Evolutionary conservation across 1,140 invertebrate species (phyloP), one percentile per base, ranked within the genome.

Genomic region (Drosophila tsacasi): DNA sequence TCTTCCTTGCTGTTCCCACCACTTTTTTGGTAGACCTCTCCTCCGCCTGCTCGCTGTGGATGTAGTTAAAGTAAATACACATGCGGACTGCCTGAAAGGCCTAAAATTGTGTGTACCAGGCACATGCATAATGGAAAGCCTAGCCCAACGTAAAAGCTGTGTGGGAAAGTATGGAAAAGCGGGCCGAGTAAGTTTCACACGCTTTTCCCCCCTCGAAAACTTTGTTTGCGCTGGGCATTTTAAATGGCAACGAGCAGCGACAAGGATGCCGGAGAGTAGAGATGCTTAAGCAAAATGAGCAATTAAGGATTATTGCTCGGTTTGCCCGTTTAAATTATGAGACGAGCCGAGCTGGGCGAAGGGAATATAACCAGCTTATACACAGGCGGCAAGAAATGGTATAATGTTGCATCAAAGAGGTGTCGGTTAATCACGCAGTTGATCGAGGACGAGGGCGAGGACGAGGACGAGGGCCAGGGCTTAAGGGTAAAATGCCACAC

Each of bases 281-380:
- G 83, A 84, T 89, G 81, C 85, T 90, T 81, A 84, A 79, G 84
- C 87, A 84, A 89, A 89, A 89, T 89, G 85, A 89, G 84, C 84
- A 89, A 89, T 89, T 89, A 89, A 89, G 84, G 84, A 89, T 89
- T 89, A 89, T 89, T 89, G 85, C 85, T 81, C 61, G 81, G 84
- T 69, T 76, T 84, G 78, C 50, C 84, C 81, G 74, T 89, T 87
- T 84, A 90, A 89, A 90, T 79, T 89, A 81, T 90, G 74, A 68
- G 63, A 62, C 40, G 73, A 55, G 76, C 76, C 13, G 13, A 57
- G n/a, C 35, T 39, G 76, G 72, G 64, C 60, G 62, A 58, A 62
- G 67, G 73, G 60, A 30, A 46, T 37, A 12, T 32, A 64, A 65
- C 21, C 60, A 30, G 35, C 66, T 52, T 42, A 64, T 27, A 65